Evolutionary conservation across 1,140 invertebrate genomes (phyloP).

Genomic region (Bombus sibiricus): DNA sequence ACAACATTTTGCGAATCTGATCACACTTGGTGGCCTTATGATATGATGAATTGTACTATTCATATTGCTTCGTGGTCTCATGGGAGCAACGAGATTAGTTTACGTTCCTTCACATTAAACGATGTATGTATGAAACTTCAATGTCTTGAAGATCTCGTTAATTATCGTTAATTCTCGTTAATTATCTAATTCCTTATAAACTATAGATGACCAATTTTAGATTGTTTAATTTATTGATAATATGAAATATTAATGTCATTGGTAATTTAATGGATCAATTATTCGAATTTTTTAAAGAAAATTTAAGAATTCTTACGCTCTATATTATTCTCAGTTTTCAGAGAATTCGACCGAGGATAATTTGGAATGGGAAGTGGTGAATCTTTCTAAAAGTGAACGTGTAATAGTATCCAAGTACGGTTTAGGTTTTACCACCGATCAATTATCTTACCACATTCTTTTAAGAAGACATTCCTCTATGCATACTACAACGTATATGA

Average conservation of each 20-base stretch:
- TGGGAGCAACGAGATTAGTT: slow-evolving; percentile 83
- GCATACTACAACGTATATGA: slow-evolving; percentile 70
- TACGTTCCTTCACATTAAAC: background rate
- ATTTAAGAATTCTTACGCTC: no score
- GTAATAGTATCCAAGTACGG: slow-evolving; percentile 53
- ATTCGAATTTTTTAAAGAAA: background rate
- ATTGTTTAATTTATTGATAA: background rate
- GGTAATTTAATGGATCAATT: background rate
- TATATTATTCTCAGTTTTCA: background rate
- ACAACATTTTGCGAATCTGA: slow-evolving; percentile 65
- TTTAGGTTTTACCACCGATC: slow-evolving; percentile 74
- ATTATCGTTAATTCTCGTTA: background rate
- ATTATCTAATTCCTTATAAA: background rate
- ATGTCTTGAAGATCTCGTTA: background rate
- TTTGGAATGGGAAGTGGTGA: slow-evolving; percentile 78
- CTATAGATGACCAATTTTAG: no score
- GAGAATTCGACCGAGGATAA: slow-evolving; percentile 60
- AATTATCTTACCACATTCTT: slow-evolving; percentile 75
- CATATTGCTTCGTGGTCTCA: slow-evolving; percentile 82
- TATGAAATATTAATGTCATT: background rate
- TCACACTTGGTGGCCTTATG: slow-evolving; percentile 77
- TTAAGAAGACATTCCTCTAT: slow-evolving; percentile 75
- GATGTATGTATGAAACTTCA: background rate
- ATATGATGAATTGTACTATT: slow-evolving; percentile 74
- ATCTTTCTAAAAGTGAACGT: slow-evolving; percentile 52